Evolutionary conservation across 2,113 vertebrate species (phyloP), one percentile per base, ranked within the genome.

Genomic region (Oncorhynchus gorbuscha): DNA sequence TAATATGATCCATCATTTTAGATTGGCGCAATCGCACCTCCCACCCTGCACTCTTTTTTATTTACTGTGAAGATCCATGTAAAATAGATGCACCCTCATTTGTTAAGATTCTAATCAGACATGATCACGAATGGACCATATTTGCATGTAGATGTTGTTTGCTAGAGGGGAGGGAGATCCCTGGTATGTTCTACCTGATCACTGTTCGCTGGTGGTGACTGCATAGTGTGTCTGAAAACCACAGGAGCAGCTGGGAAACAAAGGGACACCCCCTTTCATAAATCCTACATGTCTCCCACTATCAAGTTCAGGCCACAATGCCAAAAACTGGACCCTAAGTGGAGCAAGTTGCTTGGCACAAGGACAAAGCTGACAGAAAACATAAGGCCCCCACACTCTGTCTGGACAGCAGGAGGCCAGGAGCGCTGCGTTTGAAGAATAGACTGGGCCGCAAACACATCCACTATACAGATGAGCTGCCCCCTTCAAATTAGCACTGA

Each of bases 401-500:
- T 87, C 84, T 81, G 86, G 89, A 90, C 92, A 91, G 77, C 82
- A 71, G 88, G 89, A 86, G 88, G 85, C 91, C 78, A 79, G 72
- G 87, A 86, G 85, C 77, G 82, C 64, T 7, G 74, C 78, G 81
- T 28, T 65, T 95, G 95, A 97, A 94, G 93, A 92, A 96, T 94
- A 88, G 93, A 84, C 86, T 80, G 81, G 74, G 81, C 74, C 77
- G 79, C 88, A 78, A 90, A 89, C 84, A 88, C 92, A 94, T 94
- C 93, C 90, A 89, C 94, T 88, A 91, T 90, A 94, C 93, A 95
- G 95, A 96, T 95, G 96, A 95, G 93, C 87, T 51, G 80, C 84
- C 88, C 92, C 88, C 93, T 93, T 95, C 96, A 95, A 95, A 97
- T 97, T 94, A 97, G 95, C 90, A 92, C 87, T 55, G 77, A 89